Percentiles rank a stretch among this genome's conserved stretches.
Evolutionary conservation across 1,140 invertebrate species (phyloP).

Genomic region (Steinernema khuongi): DNA sequence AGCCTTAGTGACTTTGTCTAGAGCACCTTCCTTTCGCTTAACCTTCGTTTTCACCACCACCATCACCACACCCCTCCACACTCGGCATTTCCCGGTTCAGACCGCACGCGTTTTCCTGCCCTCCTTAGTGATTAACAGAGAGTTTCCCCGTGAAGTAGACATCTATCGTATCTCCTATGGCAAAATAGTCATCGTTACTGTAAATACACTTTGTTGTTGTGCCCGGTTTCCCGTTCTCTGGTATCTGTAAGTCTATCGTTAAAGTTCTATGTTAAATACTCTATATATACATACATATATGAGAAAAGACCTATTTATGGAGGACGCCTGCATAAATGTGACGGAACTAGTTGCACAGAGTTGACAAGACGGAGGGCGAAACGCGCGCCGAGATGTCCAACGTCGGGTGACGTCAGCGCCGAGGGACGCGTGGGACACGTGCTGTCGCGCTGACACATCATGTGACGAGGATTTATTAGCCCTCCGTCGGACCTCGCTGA

Average conservation of each 20-base stretch:
- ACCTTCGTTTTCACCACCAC: neutral
- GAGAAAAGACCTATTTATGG: too few relatives aligned
- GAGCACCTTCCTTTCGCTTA: neutral
- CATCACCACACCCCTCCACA: neutral
- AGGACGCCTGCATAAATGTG: too few relatives aligned
- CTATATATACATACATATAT: too few relatives aligned
- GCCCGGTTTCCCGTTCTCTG: slow-evolving; percentile 9
- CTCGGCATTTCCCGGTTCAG: neutral
- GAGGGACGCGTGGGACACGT: too few relatives aligned
- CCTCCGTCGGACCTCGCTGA: too few relatives aligned
- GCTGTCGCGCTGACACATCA: neutral
- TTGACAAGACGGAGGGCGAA: too few relatives aligned
- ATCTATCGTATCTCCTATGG: neutral
- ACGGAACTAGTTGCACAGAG: too few relatives aligned
- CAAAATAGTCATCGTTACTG: neutral
- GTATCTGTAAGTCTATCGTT: slow-evolving; percentile 1
- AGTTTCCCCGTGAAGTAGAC: neutral
- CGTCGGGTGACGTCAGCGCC: too few relatives aligned
- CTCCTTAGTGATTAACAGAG: neutral
- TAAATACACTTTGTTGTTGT: slow-evolving; percentile 15
- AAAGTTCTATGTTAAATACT: slow-evolving; percentile 12
- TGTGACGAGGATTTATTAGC: neutral
- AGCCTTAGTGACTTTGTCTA: neutral
- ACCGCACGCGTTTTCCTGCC: neutral
- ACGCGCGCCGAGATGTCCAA: too few relatives aligned